Evolutionary conservation across 2,797 vertebrate species (phyloP).

Genomic region (Melanotaenia boesemani): DNA sequence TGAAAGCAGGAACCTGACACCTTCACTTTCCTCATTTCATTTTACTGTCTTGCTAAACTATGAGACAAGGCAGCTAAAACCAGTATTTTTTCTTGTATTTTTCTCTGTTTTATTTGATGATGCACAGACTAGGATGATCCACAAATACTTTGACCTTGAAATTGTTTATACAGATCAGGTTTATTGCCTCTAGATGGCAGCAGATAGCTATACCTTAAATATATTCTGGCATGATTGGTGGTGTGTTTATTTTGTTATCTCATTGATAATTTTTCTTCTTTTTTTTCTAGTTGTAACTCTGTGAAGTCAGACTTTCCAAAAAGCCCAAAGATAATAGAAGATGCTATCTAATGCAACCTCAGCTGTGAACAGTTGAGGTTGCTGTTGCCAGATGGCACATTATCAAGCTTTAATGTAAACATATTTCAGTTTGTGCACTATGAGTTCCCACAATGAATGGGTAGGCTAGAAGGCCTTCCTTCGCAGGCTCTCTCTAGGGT

Average conservation of each 20-base stretch:
- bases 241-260: neutral
- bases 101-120: neutral
- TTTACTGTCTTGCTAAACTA: slow-evolving; percentile 16
- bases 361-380: slow-evolving; percentile 10
- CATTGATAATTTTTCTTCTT: neutral
- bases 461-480: slow-evolving; percentile 52
- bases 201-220: slow-evolving; percentile 27
- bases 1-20: neutral
- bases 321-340: slow-evolving; percentile 19
- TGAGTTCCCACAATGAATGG: slow-evolving; percentile 44
- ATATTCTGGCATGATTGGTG: neutral
- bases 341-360: slow-evolving; percentile 1
- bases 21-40: slow-evolving; percentile 23
- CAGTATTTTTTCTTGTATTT: neutral
- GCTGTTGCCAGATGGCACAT: slow-evolving; percentile 35
- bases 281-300: slow-evolving; percentile 9
- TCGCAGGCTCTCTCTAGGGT: slow-evolving; percentile 51
- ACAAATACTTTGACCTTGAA: neutral
- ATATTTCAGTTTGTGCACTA: slow-evolving; percentile 43
- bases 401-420: slow-evolving; percentile 56
- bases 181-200: slow-evolving; percentile 60
- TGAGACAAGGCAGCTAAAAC: neutral
- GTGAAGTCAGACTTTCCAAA: neutral
- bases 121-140: neutral
- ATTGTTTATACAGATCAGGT: neutral